These are phyloP conservation scores for Plemyria rubiginata DNA, from an alignment of 2,888 invertebrate genomes.

Conservation along the genomic window DNA sequence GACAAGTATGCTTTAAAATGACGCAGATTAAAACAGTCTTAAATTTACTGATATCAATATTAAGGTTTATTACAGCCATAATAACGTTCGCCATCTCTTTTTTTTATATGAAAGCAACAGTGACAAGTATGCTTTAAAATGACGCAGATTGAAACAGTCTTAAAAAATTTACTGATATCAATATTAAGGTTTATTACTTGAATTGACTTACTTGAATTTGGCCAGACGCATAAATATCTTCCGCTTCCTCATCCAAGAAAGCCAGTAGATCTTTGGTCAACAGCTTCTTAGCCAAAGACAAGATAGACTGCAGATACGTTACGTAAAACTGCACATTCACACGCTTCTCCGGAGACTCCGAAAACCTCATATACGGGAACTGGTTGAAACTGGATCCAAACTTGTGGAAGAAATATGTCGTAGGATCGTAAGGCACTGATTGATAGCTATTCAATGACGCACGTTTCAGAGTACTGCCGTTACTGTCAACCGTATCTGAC, in stretches of 20 bases:
- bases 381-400: conserved; percentile 97
- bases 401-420: conserved; percentile 94
- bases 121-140: no score
- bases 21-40: no score
- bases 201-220: conserved; percentile 81
- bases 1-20: no score
- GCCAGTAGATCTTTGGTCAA: conserved; percentile 92
- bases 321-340: conserved; percentile 89
- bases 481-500: conserved; percentile 65
- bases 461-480: conserved; percentile 66
- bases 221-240: conserved; percentile 90
- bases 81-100: no score
- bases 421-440: conserved; percentile 91
- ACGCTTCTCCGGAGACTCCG: conserved; percentile 89
- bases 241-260: conserved; percentile 93
- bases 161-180: neutral
- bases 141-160: no score
- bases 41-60: neutral
- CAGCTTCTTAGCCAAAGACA: conserved; percentile 92
- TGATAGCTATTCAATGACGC: conserved; percentile 84
- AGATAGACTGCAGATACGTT: conserved; percentile 91
- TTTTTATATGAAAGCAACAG: no score
- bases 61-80: neutral
- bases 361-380: conserved; percentile 92
- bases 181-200: neutral